Evolutionary conservation across 2,797 vertebrate species (phyloP).

Genomic region (Sebastes melanostomus): DNA sequence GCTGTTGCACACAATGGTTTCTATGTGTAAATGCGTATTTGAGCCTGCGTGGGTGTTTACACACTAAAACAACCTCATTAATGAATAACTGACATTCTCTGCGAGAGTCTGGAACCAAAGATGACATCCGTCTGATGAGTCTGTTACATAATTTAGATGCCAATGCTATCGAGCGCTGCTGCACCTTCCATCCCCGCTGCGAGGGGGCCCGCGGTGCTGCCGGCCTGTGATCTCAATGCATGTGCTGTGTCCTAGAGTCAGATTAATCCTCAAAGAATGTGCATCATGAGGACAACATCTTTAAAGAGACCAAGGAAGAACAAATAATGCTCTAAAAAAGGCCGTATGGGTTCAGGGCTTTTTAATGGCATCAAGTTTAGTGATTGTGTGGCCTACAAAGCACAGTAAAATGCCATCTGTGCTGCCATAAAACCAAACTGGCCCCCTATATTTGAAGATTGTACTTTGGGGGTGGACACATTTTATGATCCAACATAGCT

Average conservation of each 20-base stretch:
- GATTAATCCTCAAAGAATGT: constrained; percentile 34
- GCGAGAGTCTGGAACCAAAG: constrained; percentile 30
- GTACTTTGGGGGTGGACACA: constrained; percentile 23
- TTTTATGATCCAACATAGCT: constrained; percentile 48
- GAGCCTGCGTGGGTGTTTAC: constrained; percentile 37
- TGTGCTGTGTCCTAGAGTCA: constrained; percentile 22
- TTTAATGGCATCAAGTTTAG: constrained; percentile 59
- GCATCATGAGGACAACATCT: constrained; percentile 32
- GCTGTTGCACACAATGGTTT: constrained; percentile 10
- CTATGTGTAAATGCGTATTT: background rate
- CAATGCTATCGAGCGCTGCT: constrained; percentile 34
- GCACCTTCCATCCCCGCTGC: constrained; percentile 20
- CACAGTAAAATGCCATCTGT: constrained; percentile 76
- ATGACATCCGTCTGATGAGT: constrained; percentile 52
- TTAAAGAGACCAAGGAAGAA: constrained; percentile 27
- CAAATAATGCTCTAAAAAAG: constrained; percentile 13
- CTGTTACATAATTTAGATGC: constrained; percentile 63
- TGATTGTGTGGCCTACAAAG: constrained; percentile 54
- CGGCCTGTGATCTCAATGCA: constrained; percentile 49
- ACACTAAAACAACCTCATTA: constrained; percentile 58
- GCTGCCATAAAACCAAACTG: constrained; percentile 59
- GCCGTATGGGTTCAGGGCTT: constrained; percentile 40
- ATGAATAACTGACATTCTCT: constrained; percentile 61
- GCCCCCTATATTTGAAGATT: constrained; percentile 50
- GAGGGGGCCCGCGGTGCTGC: constrained; percentile 27